These are phyloP conservation scores for Altica lythri DNA, from an alignment of 2,888 invertebrate species.

Conservation along the genomic window DNA sequence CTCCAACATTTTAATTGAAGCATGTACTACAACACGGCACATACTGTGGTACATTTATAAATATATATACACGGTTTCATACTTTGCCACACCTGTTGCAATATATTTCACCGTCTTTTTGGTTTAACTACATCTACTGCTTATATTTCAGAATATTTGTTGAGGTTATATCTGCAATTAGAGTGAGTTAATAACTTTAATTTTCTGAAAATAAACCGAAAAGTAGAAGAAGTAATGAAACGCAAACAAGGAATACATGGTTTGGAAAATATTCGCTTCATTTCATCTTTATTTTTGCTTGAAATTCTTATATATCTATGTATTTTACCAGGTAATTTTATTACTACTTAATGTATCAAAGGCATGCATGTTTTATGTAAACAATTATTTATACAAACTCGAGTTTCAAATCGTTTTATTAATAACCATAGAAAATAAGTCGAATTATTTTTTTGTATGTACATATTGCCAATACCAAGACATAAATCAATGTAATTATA, in stretches of 20 bases:
- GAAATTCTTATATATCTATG: not conserved
- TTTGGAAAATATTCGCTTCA: not conserved
- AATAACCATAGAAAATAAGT: no score
- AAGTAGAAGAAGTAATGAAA: not conserved
- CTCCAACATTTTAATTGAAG: conserved; percentile 25
- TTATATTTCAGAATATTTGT: conserved; percentile 17
- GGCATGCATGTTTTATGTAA: no score
- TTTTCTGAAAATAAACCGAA: conserved; percentile 7
- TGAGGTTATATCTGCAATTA: conserved; percentile 18
- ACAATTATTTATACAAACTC: no score
- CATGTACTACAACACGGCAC: conserved; percentile 19
- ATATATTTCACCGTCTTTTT: conserved; percentile 23
- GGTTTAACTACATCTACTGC: conserved; percentile 4
- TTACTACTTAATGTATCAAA: no score
- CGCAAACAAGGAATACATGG: not conserved
- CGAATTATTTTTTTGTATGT: no score
- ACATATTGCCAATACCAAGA: no score
- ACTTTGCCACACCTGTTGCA: conserved; percentile 30
- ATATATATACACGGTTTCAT: conserved; percentile 21
- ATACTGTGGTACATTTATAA: conserved; percentile 21
- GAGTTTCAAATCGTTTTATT: no score
- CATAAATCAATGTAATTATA: no score
- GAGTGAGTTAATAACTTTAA: conserved; percentile 9
- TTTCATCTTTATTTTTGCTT: not conserved
- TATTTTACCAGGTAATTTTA: not conserved